Evolutionary conservation across 2,113 vertebrate species (phyloP), one percentile per base, ranked within the genome.

Genomic region (Paradisaea rubra): DNA sequence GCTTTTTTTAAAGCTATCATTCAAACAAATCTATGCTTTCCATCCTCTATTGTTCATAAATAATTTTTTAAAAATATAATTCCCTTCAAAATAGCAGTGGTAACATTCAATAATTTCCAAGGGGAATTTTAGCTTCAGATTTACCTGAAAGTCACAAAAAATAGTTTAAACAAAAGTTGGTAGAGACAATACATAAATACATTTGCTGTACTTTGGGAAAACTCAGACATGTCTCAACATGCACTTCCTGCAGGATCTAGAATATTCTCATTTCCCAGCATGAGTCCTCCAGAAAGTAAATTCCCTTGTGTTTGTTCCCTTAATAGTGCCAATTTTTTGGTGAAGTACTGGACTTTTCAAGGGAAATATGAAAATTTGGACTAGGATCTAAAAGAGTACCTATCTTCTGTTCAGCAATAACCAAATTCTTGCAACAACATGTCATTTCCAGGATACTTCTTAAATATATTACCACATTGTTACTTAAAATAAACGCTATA

Each of bases 271-370:
- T 68, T 61, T 71, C 35, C 28, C 54, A 47, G 27, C 33, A 13
- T 15, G 20, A 72, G 31, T 85, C 81, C 37, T 80, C 31, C 91
- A 97, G 95, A 93, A 97, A 96, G 73, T 93, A 70, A 82, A 94
- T 96, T 95, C 83, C 71, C 66, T 93, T 93, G 89, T 95, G 69
- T 82, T 96, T 97, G 78, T 96, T 97, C 92, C 93, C 97, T 95
- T 96, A 96, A 93, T 96, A 56, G 12, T 94, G 81, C 71, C 59
- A 84, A 39, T 93, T 91, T 83, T 91, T 94, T 95, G 63, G 89
- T 93, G 37, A 88, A 95, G 66, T 70, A 30, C 81, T 65, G 54
- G 66, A 56, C 60, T 96, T 96, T 95, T 85, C 82, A 94, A 95
- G 81, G 53, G 42, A 93, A 96, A 93, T 50, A 83, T 56, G 88